Evolutionary conservation across 2,113 vertebrate species (phyloP).

Genomic region (Podiceps cristatus): DNA sequence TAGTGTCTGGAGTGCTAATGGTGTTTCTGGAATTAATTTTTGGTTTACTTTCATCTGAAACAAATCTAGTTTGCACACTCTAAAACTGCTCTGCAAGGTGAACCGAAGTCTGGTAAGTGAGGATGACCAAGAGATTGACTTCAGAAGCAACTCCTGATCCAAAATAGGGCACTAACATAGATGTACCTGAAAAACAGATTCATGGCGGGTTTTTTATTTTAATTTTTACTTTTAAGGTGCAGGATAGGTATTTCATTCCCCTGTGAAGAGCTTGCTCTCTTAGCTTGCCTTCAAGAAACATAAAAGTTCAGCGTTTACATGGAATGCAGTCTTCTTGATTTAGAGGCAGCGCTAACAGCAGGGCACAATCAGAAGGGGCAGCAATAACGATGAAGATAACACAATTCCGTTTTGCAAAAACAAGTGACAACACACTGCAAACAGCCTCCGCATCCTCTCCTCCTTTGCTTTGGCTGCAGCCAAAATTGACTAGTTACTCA

Average conservation of each 20-base stretch:
- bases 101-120: background rate
- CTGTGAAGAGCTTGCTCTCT: background rate
- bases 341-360: background rate
- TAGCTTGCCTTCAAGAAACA: background rate
- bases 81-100: background rate
- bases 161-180: background rate
- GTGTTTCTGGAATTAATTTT: background rate
- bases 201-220: background rate
- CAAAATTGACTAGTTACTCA: background rate
- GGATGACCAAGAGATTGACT: background rate
- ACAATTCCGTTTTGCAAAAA: background rate
- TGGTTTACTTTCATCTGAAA: background rate
- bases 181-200: background rate
- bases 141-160: background rate
- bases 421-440: background rate
- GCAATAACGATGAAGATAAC: accelerated
- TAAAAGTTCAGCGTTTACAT: accelerated
- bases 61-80: background rate
- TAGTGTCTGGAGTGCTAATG: background rate
- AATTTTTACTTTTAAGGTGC: background rate
- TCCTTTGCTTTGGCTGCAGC: background rate
- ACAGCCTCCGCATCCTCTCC: background rate
- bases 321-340: accelerated
- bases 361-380: background rate
- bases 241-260: background rate